Base-by-base conservation (phyloP, 2,888 invertebrate species). In the Tiphia femorata region DNA sequence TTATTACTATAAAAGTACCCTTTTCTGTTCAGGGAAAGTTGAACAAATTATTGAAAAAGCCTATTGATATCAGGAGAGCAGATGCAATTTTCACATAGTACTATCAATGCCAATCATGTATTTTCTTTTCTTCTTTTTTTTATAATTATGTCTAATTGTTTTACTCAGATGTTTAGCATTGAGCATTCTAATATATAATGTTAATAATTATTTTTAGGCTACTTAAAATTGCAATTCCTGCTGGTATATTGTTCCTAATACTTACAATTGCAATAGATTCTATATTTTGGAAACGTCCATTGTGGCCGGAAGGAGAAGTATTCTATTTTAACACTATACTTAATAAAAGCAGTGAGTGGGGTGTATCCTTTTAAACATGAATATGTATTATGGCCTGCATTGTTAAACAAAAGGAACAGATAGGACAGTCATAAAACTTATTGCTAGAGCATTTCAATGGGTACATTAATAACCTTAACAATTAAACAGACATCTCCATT, bases 241-340 rank as follows among this genome's bases (percentile, higher is more conserved):
- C 91, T 29, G 94, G 92, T 19, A 70, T 91, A 37, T 85, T 86
- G 27, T 87, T 91, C 76, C 83, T 95, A 73, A 86, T 86, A 4
- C 76, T 92, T 4, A 94, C 97, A 0, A 87, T 97, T 33, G 79
- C 87, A 5, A 86, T 98, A 33, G 99, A 99, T 84, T 96, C 98
- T 0, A 87, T 94, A 73, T 96, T 98, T 84, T 99, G 99, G 99
- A 88, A 88, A 53, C 87, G 95, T 48, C 81, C 90, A 40, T 76
- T 97, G 19, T 99, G 99, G 98, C 98, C 99, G 0, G 99, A 99
- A 86, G 97, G 95, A 10, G 95, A 97, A 86, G 98, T 99, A 1
- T 88, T 98, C 65, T 97, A 93, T 91, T 99, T 93, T 85, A 99
- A 99, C 83, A 92, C 95, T 0, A 86, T 98, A 43, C 85, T 95